Percentiles rank a stretch among this genome's conserved stretches.
phyloP scores from a whole-genome alignment of 2,797 vertebrate species.

The Sylvia borin region DNA sequence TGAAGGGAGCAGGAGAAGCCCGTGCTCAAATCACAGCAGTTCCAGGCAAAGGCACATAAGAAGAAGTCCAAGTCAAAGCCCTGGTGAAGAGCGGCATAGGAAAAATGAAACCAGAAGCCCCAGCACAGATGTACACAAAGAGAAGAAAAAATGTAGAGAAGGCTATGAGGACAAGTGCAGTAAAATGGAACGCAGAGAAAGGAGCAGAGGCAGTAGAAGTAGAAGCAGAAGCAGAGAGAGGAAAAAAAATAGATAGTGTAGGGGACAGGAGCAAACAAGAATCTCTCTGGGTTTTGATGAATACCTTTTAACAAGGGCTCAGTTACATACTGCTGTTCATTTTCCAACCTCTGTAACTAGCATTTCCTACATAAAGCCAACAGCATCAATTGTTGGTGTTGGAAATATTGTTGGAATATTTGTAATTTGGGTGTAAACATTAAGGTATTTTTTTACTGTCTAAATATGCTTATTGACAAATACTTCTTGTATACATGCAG shows the following conservation, averaged over 20 bases:
- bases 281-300: background rate
- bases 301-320: conserved; percentile 69
- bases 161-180: conserved; percentile 16
- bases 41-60: conserved; percentile 50
- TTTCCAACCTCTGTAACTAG: conserved; percentile 53
- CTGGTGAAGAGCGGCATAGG: conserved; percentile 13
- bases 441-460: conserved; percentile 44
- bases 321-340: conserved; percentile 21
- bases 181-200: conserved; percentile 33
- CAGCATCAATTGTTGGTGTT: background rate
- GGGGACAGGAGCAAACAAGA: conserved; percentile 27
- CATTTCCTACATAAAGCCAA: conserved; percentile 30
- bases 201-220: conserved; percentile 47
- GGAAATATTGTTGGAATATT: conserved; percentile 3
- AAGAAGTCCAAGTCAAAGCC: conserved; percentile 52
- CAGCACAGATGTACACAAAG: conserved; percentile 22
- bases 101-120: conserved; percentile 45
- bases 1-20: conserved; percentile 71
- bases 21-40: conserved; percentile 55
- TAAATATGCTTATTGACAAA: conserved; percentile 52
- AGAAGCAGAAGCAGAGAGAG: conserved; percentile 59
- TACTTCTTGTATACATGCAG: conserved; percentile 30
- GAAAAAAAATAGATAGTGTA: conserved; percentile 10
- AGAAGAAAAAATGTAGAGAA: background rate
- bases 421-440: conserved; percentile 48